phyloP scores from a whole-genome alignment of 2,113 vertebrate genomes.

The Rhea americana region DNA sequence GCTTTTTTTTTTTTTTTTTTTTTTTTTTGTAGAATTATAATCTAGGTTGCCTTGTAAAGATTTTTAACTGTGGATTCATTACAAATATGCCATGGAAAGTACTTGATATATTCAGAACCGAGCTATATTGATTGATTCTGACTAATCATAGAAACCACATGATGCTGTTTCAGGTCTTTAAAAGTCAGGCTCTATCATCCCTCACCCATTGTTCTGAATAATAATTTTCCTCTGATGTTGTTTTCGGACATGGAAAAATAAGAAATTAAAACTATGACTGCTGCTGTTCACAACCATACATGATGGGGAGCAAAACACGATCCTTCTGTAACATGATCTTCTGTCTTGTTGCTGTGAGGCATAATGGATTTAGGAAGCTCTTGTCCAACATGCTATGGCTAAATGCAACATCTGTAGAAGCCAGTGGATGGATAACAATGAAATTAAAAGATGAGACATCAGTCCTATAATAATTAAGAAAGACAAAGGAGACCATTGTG shows the following conservation, averaged over 20 bases:
- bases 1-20: too few relatives aligned
- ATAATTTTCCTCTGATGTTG: fast-evolving
- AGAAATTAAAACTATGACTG: not conserved
- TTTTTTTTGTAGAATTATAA: not conserved
- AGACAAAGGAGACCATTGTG: not conserved
- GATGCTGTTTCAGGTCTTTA: not conserved
- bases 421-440: not conserved
- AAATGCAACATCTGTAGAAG: not conserved
- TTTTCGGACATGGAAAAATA: not conserved
- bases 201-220: not conserved
- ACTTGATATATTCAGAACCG: not conserved
- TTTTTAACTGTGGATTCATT: not conserved
- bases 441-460: not conserved
- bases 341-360: not conserved
- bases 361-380: not conserved
- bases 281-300: not conserved
- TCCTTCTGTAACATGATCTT: fast-evolving
- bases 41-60: not conserved
- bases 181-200: not conserved
- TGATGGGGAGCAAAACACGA: fast-evolving
- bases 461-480: not conserved
- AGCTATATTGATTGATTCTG: not conserved
- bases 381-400: not conserved
- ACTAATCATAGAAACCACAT: not conserved
- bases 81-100: not conserved